A percentile compares a stretch with the other conserved stretches of the same genome.
Conservation (phyloP, 2,797 vertebrate species). For the Falco naumanni region DNA sequence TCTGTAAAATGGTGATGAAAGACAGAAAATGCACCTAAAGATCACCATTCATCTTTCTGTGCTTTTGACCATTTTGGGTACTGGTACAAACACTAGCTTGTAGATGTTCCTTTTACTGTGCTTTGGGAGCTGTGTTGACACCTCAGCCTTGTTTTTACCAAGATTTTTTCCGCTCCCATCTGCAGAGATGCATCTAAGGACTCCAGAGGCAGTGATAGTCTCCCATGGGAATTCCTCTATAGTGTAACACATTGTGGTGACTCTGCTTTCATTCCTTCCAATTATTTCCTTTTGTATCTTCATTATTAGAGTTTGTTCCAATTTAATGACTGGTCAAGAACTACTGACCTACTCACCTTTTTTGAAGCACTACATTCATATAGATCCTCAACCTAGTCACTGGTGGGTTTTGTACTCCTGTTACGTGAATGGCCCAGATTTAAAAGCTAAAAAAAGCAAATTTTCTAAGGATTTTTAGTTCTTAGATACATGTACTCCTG, state of each 20-base stretch:
- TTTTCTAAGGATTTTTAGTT: not conserved
- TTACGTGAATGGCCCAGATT: not conserved
- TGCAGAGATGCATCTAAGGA: not conserved
- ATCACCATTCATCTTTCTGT: not conserved
- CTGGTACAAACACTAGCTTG: not conserved
- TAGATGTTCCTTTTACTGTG: not conserved
- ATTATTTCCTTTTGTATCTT: not conserved
- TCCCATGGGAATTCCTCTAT: fast-evolving
- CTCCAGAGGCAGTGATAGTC: not conserved
- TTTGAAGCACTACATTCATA: not conserved
- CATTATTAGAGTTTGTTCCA: not conserved
- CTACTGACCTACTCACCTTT: not conserved
- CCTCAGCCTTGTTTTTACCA: not conserved
- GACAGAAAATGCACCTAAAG: not conserved
- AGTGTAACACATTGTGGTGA: not conserved
- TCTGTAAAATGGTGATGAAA: not conserved
- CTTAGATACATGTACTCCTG: not conserved
- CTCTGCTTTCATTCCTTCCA: not conserved
- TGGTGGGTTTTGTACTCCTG: not conserved
- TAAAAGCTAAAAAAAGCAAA: not conserved
- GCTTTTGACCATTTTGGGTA: not conserved
- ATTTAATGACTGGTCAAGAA: fast-evolving
- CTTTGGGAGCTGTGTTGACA: not conserved
- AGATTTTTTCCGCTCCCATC: not conserved
- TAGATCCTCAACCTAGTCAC: fast-evolving